These are phyloP conservation scores for Sebastes taczanowskii DNA, from an alignment of 2,797 vertebrate genomes.

Conservation along the genomic window DNA sequence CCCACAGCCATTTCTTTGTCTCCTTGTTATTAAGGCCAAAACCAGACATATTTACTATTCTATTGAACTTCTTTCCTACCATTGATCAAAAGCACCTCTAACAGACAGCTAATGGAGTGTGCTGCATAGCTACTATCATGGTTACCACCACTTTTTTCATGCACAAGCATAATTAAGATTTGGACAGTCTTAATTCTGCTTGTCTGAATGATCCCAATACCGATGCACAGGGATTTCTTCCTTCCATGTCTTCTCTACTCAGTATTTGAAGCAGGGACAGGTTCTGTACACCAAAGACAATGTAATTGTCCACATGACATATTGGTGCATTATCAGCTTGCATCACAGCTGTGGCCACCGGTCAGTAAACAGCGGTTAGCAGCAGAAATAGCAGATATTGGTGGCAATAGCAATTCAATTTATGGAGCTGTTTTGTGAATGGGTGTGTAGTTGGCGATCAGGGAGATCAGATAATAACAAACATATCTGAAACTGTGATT, in stretches of 20 bases:
- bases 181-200: neutral
- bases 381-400: neutral
- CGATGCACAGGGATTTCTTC: neutral
- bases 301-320: conserved; percentile 19
- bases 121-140: neutral
- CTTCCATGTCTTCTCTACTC: neutral
- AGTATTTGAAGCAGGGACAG: conserved; percentile 4
- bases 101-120: neutral
- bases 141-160: neutral
- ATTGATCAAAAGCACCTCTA: neutral
- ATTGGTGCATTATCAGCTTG: neutral
- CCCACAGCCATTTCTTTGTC: neutral
- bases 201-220: neutral
- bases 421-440: neutral
- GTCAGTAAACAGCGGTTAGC: conserved; percentile 21
- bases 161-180: too few relatives aligned
- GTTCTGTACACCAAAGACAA: conserved; percentile 10
- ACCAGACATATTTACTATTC: neutral
- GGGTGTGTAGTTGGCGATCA: neutral
- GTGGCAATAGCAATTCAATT: neutral
- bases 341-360: conserved; percentile 8
- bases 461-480: neutral
- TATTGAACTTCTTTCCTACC: neutral
- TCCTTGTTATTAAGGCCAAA: neutral
- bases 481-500: neutral